These are phyloP conservation scores for Aphyosemion australe DNA, from an alignment of 2,113 vertebrate species.

Conservation along the genomic window DNA sequence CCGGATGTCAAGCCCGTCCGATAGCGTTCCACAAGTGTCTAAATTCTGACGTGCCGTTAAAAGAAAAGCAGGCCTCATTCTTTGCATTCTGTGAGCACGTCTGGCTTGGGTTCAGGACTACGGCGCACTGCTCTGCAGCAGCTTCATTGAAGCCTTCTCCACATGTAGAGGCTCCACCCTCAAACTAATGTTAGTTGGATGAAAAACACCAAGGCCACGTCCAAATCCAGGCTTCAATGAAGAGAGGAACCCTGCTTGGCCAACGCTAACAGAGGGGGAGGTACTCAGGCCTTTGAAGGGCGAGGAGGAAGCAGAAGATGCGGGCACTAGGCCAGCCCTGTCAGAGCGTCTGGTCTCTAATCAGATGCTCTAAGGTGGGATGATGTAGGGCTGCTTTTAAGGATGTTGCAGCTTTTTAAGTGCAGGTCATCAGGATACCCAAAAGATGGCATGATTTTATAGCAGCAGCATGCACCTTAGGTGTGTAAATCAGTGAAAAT, in stretches of 20 bases:
- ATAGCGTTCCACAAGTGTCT: slow-evolving; percentile 1
- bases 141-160: slow-evolving; percentile 5
- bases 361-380: not conserved
- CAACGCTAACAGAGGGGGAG: slow-evolving; percentile 16
- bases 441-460: not conserved
- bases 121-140: not conserved
- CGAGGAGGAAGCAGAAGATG: slow-evolving; percentile 10
- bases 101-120: slow-evolving; percentile 11
- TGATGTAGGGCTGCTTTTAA: slow-evolving; percentile 5
- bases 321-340: slow-evolving; percentile 7
- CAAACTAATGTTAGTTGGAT: slow-evolving; percentile 2
- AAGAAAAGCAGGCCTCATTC: slow-evolving; percentile 30
- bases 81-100: slow-evolving; percentile 50
- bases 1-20: not conserved
- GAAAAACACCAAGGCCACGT: slow-evolving; percentile 28
- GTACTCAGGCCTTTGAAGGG: slow-evolving; percentile 19
- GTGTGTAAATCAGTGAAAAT: slow-evolving; percentile 1
- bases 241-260: slow-evolving; percentile 27
- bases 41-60: not conserved
- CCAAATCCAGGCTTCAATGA: slow-evolving; percentile 26
- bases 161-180: slow-evolving; percentile 16
- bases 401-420: slow-evolving; percentile 1
- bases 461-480: not conserved
- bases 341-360: slow-evolving; percentile 11
- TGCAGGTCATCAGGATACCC: slow-evolving; percentile 7